Conservation (phyloP, 2,888 invertebrate genomes). For the Pheosia tremula region DNA sequence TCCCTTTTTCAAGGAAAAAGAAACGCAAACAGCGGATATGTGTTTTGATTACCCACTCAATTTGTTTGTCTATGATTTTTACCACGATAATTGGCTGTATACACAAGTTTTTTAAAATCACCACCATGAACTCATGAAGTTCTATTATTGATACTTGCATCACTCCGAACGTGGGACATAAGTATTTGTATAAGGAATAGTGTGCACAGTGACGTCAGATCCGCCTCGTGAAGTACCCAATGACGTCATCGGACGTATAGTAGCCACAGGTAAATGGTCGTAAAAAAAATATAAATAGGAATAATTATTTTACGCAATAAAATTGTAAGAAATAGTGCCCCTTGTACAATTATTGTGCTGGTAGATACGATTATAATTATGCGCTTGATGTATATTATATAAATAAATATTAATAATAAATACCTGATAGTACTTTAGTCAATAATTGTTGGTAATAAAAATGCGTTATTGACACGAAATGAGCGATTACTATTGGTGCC, state of each 20-base stretch:
- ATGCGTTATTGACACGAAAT: no score
- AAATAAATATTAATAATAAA: no score
- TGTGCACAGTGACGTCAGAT: slow-evolving; percentile 13
- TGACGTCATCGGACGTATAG: slow-evolving; percentile 12
- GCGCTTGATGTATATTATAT: background rate
- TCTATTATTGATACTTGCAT: background rate
- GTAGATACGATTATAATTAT: background rate
- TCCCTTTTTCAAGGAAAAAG: background rate
- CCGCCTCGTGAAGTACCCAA: slow-evolving; percentile 13
- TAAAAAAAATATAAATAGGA: background rate
- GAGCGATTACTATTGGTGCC: no score
- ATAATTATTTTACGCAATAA: no score
- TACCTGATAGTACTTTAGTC: no score
- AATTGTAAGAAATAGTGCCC: background rate
- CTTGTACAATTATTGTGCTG: background rate
- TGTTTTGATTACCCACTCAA: background rate
- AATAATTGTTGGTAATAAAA: no score
- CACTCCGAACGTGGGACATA: background rate
- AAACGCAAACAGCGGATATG: background rate
- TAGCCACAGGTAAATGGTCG: background rate
- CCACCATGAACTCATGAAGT: background rate
- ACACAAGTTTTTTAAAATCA: background rate
- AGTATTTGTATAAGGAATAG: background rate
- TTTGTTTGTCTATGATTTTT: background rate
- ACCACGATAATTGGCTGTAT: background rate